Conservation (phyloP, 30 jellyfish, hydroid and myxozoan species). For the Hydractinia symbiolongicarpus region DNA sequence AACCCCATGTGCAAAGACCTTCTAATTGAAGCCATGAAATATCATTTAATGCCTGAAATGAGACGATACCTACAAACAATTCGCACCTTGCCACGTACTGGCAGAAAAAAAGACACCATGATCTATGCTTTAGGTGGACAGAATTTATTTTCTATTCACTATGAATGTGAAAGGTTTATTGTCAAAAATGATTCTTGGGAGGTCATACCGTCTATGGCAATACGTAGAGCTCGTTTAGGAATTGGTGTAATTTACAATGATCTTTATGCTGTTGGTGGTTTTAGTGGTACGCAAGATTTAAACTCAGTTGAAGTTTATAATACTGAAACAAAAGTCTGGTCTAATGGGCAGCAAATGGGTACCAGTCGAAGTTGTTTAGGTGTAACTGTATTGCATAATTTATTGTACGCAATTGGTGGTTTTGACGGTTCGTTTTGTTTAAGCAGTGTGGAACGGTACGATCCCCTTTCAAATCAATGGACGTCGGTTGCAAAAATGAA, state of each 20-base stretch:
- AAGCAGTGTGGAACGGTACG: slow-evolving; percentile 87
- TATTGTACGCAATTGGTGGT: slow-evolving; percentile 92
- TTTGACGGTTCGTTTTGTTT: slow-evolving; percentile 93
- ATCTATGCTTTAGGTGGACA: slow-evolving; percentile 85
- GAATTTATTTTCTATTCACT: slow-evolving; percentile 72
- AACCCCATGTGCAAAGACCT: slow-evolving; percentile 58
- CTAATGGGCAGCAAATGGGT: slow-evolving; percentile 63
- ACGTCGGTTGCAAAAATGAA: slow-evolving; percentile 86
- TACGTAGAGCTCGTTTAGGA: slow-evolving; percentile 74
- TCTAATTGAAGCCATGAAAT: slow-evolving; percentile 80
- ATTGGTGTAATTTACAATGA: slow-evolving; percentile 71
- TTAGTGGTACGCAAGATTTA: slow-evolving; percentile 82
- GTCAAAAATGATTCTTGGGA: slow-evolving; percentile 54
- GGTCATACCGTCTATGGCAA: slow-evolving; percentile 61
- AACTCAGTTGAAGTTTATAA: slow-evolving; percentile 64
- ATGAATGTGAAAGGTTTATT: slow-evolving; percentile 83
- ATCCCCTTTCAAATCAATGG: slow-evolving; percentile 88
- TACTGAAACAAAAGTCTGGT: slow-evolving; percentile 68
- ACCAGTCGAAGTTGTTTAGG: slow-evolving; percentile 86
- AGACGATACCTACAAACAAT: slow-evolving; percentile 64
- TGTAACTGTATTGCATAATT: slow-evolving; percentile 77
- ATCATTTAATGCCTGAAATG: slow-evolving; percentile 81
- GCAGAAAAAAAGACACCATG: slow-evolving; percentile 33
- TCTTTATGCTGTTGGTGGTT: slow-evolving; percentile 95
- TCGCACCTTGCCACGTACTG: slow-evolving; percentile 49